Evolutionary conservation across 2,797 vertebrate species (phyloP).

Genomic region (Molothrus aeneus): DNA sequence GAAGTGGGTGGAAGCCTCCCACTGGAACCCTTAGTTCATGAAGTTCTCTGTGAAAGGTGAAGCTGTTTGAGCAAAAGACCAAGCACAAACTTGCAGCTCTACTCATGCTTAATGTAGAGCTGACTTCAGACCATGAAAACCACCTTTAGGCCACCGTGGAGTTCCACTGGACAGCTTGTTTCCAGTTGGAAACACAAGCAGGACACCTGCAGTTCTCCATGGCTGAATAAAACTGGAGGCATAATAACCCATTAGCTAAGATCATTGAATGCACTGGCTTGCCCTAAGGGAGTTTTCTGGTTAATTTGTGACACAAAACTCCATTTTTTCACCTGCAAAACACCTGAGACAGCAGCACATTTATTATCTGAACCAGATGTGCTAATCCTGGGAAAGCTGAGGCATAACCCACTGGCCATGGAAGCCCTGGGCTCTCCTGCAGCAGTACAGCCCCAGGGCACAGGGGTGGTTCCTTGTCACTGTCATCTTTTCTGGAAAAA

Average conservation of each 20-base stretch:
- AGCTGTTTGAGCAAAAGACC: not conserved
- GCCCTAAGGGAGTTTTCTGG: not conserved
- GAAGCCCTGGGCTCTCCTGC: not conserved
- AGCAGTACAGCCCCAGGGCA: not conserved
- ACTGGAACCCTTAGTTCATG: not conserved
- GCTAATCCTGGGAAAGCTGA: not conserved
- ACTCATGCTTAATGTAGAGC: not conserved
- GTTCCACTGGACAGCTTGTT: not conserved
- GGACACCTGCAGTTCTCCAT: not conserved
- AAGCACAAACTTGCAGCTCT: not conserved
- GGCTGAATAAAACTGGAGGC: not conserved
- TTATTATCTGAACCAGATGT: not conserved
- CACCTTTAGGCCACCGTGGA: not conserved
- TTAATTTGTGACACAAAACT: not conserved
- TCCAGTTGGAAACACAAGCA: not conserved
- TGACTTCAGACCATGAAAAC: not conserved
- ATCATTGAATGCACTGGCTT: not conserved
- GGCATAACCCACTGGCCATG: not conserved
- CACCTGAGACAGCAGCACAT: not conserved
- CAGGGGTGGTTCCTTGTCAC: not conserved
- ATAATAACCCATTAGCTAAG: not conserved
- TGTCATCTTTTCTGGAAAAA: too few species aligned
- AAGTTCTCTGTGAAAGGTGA: not conserved
- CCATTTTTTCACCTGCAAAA: not conserved
- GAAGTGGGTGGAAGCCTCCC: not conserved